These are phyloP conservation scores for Sebastes oblongus DNA, from an alignment of 2,797 vertebrate genomes.

Conservation along the genomic window DNA sequence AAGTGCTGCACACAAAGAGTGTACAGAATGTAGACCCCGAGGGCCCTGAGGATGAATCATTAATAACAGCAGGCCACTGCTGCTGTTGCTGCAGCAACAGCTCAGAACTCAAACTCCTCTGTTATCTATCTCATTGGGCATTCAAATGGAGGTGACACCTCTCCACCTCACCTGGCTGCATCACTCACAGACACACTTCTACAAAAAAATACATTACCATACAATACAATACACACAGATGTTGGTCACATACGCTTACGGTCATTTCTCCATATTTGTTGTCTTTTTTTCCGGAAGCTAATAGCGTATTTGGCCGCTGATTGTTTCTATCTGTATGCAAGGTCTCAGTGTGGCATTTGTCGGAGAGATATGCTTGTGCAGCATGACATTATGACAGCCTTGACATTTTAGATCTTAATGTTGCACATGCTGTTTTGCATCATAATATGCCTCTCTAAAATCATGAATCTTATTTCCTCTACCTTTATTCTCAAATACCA, in stretches of 20 bases:
- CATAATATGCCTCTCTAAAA: slow-evolving; percentile 60
- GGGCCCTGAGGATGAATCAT: slow-evolving; percentile 18
- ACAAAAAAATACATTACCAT: neutral
- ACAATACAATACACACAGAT: neutral
- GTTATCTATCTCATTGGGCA: slow-evolving; percentile 11
- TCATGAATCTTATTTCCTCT: slow-evolving; percentile 49
- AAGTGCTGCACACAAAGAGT: neutral
- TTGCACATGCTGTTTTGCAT: slow-evolving; percentile 77
- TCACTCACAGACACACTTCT: neutral
- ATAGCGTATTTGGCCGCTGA: slow-evolving; percentile 39
- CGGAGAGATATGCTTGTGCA: slow-evolving; percentile 72
- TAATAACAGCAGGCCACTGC: slow-evolving; percentile 1
- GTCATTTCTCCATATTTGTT: neutral
- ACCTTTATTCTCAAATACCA: slow-evolving; percentile 47
- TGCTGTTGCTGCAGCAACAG: neutral
- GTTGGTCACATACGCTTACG: neutral
- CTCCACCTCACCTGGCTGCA: neutral
- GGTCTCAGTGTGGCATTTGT: slow-evolving; percentile 76
- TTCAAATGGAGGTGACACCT: slow-evolving; percentile 3
- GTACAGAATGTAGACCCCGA: neutral
- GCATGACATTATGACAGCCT: slow-evolving; percentile 78
- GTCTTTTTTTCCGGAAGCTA: slow-evolving; percentile 8
- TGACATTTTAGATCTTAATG: slow-evolving; percentile 82
- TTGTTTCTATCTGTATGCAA: slow-evolving; percentile 70
- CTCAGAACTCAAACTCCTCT: neutral